A percentile compares a stretch with the other conserved stretches of the same genome.
Conservation (phyloP, 2,888 invertebrate species). For the Furcula furcula region DNA sequence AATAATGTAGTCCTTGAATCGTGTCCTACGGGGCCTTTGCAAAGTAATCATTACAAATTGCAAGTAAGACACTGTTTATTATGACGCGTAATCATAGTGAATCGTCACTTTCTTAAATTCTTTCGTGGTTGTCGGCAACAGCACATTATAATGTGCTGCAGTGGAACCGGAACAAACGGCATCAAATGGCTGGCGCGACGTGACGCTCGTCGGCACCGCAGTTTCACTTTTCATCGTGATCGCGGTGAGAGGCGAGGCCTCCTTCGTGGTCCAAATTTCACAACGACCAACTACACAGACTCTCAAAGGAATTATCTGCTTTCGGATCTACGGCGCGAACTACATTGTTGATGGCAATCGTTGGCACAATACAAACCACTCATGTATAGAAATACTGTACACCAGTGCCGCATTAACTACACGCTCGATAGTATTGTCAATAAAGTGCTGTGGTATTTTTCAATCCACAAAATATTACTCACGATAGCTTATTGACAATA, state of each 20-base stretch:
- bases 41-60: background rate
- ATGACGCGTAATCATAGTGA: conserved; percentile 15
- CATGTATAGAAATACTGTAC: conserved; percentile 16
- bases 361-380: conserved; percentile 15
- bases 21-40: conserved; percentile 11
- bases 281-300: conserved; percentile 61
- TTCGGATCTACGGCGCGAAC: conserved; percentile 35
- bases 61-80: conserved; percentile 4
- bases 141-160: conserved; percentile 45
- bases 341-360: conserved; percentile 12
- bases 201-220: conserved; percentile 64
- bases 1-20: conserved; percentile 13
- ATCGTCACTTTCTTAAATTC: conserved; percentile 31
- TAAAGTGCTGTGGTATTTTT: no score
- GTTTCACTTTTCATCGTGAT: conserved; percentile 79
- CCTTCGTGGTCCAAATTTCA: conserved; percentile 73
- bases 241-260: conserved; percentile 76
- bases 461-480: no score
- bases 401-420: no score
- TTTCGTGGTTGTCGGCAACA: conserved; percentile 8
- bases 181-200: conserved; percentile 60
- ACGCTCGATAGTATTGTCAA: no score
- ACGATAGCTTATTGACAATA: no score
- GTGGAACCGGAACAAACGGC: conserved; percentile 71
- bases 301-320: conserved; percentile 46